These are phyloP conservation scores for Poeciliopsis presidionis DNA, from an alignment of 2,797 vertebrate genomes.

Conservation along the genomic window DNA sequence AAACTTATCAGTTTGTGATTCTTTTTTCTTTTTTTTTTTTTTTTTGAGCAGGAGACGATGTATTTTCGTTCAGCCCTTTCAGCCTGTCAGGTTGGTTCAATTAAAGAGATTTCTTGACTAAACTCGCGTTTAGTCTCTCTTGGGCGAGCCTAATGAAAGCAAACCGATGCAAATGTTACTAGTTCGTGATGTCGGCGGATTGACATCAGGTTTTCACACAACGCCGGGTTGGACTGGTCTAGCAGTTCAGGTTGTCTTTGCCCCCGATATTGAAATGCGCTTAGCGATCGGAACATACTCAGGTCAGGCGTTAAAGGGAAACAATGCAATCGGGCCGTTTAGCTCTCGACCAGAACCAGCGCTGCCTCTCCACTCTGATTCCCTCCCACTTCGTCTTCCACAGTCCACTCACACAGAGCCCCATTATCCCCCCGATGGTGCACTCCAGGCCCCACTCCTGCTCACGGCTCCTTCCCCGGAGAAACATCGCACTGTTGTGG, in stretches of 20 bases:
- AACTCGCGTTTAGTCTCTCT: neutral
- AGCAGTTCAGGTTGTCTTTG: neutral
- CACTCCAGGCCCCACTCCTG: neutral
- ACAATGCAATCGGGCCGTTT: slow-evolving; percentile 40
- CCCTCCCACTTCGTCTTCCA: neutral
- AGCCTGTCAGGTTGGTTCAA: neutral
- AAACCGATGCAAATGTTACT: neutral
- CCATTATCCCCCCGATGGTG: slow-evolving; percentile 25
- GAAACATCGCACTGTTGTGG: slow-evolving; percentile 75
- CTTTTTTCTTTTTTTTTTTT: too few species aligned
- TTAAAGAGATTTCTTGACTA: neutral
- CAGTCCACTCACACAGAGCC: slow-evolving; percentile 6
- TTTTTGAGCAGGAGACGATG: neutral
- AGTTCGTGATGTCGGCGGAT: neutral
- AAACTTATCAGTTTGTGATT: neutral
- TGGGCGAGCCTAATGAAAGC: neutral
- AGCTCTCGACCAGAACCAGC: slow-evolving; percentile 19
- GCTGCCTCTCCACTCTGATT: neutral
- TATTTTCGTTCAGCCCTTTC: neutral
- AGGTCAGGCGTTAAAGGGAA: neutral
- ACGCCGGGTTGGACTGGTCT: neutral
- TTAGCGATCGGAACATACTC: neutral
- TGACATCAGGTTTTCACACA: neutral
- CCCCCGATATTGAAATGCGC: neutral
- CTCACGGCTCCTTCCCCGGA: slow-evolving; percentile 42